Evolutionary conservation across 2,113 vertebrate species (phyloP), one percentile per base, ranked within the genome.

Genomic region (Amphiprion ocellaris): DNA sequence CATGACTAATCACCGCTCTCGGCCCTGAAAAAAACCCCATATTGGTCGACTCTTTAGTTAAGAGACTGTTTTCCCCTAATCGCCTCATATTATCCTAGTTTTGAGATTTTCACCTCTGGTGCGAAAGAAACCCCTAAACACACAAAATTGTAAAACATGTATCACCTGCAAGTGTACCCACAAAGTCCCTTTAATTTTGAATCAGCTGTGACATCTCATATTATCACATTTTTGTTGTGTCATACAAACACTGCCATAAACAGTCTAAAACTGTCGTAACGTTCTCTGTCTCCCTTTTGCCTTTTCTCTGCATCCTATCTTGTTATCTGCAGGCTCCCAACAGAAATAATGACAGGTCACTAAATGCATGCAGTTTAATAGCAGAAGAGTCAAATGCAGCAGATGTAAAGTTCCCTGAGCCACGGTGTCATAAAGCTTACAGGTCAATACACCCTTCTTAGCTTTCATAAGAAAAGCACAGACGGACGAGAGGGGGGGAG

Each of bases 391-490:
- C 60, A 52, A 52, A 75, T 30, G 33, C 55, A 24, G 73, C 56
- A 53, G 66, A 84, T 74, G 78, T 68, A 16, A 59, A 37, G 33
- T 33, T 74, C 46, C 61, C 65, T 39, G 41, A 72, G 71, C 21
- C 3, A 17, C n/a, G 41, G 69, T 64, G 77, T 73, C 69, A 16
- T 56, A 58, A 33, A 30, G 73, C 55, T 41, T 68, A 47, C 69
- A 66, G 37, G 69, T 81, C 71, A 62, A 68, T 46, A 21, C 15
- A n/a, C 10, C 16, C 21, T 26, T 46, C 63, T 69, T 10, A 66
- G 67, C 33, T 60, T 30, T 53, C 68, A 37, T 37, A 11, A 30
- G 54, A 24, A 39, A 63, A 28, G 44, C 21, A 77, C 53, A 39
- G 63, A 30, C 47, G 60, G 23, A 44, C 21, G 7, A 2, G 44